These are phyloP conservation scores for Phoxinus phoxinus DNA, from an alignment of 2,113 vertebrate species.

Conservation along the genomic window DNA sequence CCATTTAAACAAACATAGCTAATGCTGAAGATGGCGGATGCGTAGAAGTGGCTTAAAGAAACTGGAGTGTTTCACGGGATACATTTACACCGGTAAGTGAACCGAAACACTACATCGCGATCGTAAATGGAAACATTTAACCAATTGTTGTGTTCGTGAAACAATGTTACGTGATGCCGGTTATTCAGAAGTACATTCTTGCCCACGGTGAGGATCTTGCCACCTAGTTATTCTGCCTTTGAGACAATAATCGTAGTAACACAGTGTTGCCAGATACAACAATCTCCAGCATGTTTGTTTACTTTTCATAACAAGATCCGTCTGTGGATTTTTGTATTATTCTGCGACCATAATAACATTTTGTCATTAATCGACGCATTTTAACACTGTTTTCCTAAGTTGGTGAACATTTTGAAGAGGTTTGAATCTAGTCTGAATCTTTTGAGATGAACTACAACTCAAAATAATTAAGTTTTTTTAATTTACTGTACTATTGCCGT, in stretches of 20 bases:
- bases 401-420: not conserved
- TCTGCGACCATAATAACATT: not conserved
- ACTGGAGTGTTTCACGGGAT: slow-evolving; percentile 76
- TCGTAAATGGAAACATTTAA: not conserved
- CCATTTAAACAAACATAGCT: slow-evolving; percentile 85
- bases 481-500: not conserved
- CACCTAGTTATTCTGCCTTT: slow-evolving; percentile 47
- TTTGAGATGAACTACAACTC: not conserved
- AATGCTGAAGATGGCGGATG: slow-evolving; percentile 84
- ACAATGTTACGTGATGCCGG: slow-evolving; percentile 25
- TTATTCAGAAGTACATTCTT: slow-evolving; percentile 42
- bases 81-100: slow-evolving; percentile 76
- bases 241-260: slow-evolving; percentile 52
- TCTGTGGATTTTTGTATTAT: not conserved
- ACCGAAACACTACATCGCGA: slow-evolving; percentile 23
- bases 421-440: not conserved
- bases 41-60: slow-evolving; percentile 78
- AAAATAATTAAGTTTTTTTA: not conserved
- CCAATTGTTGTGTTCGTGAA: not conserved
- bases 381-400: not conserved
- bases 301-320: slow-evolving; percentile 13
- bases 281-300: slow-evolving; percentile 24
- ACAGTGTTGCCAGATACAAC: slow-evolving; percentile 39
- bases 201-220: slow-evolving; percentile 31
- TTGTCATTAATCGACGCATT: not conserved